These are phyloP conservation scores for Scopus umbretta DNA, from an alignment of 2,113 vertebrate genomes.

Conservation along the genomic window DNA sequence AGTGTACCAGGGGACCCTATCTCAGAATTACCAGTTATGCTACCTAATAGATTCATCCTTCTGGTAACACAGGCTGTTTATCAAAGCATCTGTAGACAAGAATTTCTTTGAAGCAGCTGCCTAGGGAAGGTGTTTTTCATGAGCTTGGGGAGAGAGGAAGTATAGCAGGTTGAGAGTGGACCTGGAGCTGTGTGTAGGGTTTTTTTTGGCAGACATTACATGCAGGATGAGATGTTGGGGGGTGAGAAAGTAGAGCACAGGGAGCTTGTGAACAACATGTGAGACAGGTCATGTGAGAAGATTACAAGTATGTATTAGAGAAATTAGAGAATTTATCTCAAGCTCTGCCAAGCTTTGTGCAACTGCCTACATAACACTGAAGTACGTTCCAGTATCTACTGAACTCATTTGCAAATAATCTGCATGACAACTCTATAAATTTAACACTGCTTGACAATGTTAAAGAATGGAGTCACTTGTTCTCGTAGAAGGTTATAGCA, in stretches of 20 bases:
- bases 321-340: not conserved
- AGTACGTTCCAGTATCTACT: not conserved
- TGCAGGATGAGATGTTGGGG: not conserved
- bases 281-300: not conserved
- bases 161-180: not conserved
- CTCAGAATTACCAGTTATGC: not conserved
- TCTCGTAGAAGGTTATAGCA: not conserved
- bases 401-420: not conserved
- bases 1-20: not conserved
- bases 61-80: not conserved
- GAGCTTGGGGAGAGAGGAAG: not conserved
- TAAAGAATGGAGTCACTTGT: not conserved
- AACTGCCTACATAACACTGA: not conserved
- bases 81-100: not conserved
- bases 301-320: not conserved
- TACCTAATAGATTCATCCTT: not conserved
- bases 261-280: not conserved
- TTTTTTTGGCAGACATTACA: not conserved
- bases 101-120: not conserved
- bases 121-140: not conserved
- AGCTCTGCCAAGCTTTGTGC: not conserved
- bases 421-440: not conserved
- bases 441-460: not conserved
- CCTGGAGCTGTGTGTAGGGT: not conserved
- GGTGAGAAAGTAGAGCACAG: not conserved